Evolutionary conservation across 2,888 invertebrate genomes (phyloP), one percentile per base, ranked within the genome.

Genomic region (Lepeophtheirus nordmannii): DNA sequence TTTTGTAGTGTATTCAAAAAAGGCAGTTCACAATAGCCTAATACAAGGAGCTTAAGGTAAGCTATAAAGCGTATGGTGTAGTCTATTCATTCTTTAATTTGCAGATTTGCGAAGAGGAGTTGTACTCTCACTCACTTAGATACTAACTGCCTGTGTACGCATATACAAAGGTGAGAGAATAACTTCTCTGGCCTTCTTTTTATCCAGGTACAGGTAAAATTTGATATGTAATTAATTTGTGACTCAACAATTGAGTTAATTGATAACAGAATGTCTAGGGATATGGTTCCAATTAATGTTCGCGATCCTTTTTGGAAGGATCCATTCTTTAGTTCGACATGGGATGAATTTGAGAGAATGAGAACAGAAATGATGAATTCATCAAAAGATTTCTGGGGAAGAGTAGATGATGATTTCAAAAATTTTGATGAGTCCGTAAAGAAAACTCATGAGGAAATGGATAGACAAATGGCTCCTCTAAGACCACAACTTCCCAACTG

Each of bases 241-340:
- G 30, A 30, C 30, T 30, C 30, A 30, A 30, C 30, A 30, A 7
- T 30, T 30, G 53, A 46, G 53, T 46, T 46, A 46, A 17, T 46
- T n/a, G 14, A 14, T n/a, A 46, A 17, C 8, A 46, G 17, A 46
- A 46, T 46, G 60, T 60, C 60, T 22, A 38, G 37, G 30, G 62
- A 62, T 23, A 62, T 62, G 17, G 62, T 62, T 62, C 62, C 62
- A 17, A 62, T 41, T 40, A 38, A 62, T 17, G 53, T 46, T n/a
- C 37, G 62, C 10, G 62, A 62, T 38, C 62, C 62, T 23, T 62
- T 62, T 40, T 62, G 30, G 39, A 62, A 62, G 62, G 62, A 62
- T 41, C 62, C 62, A n/a, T 62, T 62, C 62, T 62, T 62, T 17
- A 39, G 39, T 40, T 62, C 62, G 20, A 62, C 62, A 20, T 62